Conservation (phyloP, 2,888 invertebrate species). For the Apotomis betuletana region DNA sequence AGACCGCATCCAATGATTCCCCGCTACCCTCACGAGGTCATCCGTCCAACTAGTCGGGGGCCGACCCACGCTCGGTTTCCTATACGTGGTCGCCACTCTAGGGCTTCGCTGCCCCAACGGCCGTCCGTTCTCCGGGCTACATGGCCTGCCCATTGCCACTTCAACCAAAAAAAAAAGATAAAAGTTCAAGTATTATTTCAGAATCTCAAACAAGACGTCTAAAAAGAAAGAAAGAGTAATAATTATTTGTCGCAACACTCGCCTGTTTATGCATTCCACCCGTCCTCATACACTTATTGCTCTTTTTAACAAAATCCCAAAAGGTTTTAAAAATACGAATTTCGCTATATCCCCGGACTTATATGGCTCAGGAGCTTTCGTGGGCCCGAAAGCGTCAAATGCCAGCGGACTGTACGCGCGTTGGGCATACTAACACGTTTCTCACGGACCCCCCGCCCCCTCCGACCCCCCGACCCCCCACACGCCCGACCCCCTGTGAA, state of each 20-base stretch:
- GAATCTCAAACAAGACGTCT: constrained; percentile 6
- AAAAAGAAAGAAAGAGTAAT: constrained; percentile 2
- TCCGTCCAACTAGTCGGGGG: no score
- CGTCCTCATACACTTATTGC: constrained; percentile 28
- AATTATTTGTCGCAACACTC: constrained; percentile 25
- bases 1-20: no score
- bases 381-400: constrained; percentile 51
- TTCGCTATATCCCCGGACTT: constrained; percentile 34
- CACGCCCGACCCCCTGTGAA: constrained; percentile 27
- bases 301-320: constrained; percentile 38
- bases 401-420: constrained; percentile 48
- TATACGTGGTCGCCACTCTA: no score
- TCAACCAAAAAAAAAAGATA: no score
- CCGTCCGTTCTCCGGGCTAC: no score
- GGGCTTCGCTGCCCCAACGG: no score
- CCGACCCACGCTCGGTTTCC: no score
- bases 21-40: no score
- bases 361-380: constrained; percentile 31
- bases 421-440: constrained; percentile 53
- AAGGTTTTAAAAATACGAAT: constrained; percentile 36
- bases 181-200: not conserved
- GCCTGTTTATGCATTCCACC: constrained; percentile 28
- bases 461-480: constrained; percentile 15
- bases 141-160: no score
- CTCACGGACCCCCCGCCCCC: constrained; percentile 36